phyloP scores from a whole-genome alignment of 1,140 invertebrate genomes.

The Ceratina japonica region DNA sequence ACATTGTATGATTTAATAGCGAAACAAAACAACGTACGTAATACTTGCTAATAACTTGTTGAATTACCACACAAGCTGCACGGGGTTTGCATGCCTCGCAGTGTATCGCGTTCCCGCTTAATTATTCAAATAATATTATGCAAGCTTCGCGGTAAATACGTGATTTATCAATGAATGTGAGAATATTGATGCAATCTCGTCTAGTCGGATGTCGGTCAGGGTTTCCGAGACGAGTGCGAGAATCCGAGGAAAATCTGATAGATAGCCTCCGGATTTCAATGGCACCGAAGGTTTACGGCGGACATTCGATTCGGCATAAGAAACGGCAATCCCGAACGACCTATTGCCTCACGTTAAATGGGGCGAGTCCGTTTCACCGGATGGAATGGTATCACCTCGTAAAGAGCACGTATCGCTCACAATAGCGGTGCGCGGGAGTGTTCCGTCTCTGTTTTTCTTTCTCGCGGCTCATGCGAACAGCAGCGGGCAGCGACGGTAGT shows the following conservation, averaged over 20 bases:
- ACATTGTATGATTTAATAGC: slow-evolving; percentile 2
- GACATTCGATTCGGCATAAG: too few species aligned
- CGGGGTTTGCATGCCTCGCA: neutral
- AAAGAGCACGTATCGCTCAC: slow-evolving; percentile 33
- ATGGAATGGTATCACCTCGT: slow-evolving; percentile 42
- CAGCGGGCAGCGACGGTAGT: neutral
- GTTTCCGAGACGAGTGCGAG: neutral
- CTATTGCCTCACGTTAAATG: too few species aligned
- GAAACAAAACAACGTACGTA: too few species aligned
- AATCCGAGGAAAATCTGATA: neutral
- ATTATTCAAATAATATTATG: neutral
- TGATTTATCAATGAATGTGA: neutral
- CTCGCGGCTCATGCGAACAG: slow-evolving; percentile 44
- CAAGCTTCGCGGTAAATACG: neutral
- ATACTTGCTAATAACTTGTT: neutral
- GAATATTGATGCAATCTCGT: neutral
- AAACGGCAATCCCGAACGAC: too few species aligned
- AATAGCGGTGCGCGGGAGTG: slow-evolving; percentile 39
- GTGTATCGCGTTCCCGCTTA: neutral
- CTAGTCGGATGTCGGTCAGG: slow-evolving; percentile 13
- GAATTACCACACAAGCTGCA: slow-evolving; percentile 6
- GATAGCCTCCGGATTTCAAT: neutral
- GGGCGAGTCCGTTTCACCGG: neutral
- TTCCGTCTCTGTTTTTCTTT: neutral
- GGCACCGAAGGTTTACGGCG: slow-evolving; percentile 1